A percentile compares a stretch with the other conserved stretches of the same genome.
phyloP scores from a whole-genome alignment of 1,140 invertebrate species.

The Aphelinus certus region DNA sequence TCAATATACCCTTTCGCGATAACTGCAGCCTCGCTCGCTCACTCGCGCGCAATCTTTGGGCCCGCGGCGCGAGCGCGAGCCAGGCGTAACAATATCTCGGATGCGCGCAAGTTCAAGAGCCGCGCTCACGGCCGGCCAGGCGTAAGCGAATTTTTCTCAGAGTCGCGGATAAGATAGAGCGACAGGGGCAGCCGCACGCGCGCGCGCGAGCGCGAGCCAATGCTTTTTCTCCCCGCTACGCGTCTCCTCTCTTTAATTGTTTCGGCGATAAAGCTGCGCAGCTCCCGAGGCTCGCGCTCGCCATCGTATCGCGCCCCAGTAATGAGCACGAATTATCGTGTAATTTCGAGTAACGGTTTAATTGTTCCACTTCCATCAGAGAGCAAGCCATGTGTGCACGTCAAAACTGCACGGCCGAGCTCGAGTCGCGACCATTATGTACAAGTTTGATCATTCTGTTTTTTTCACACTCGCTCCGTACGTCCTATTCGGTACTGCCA shows the following conservation, averaged over 20 bases:
- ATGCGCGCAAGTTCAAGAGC: slow-evolving; percentile 62
- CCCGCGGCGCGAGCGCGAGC: slow-evolving; percentile 15
- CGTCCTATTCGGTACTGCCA: too few species aligned
- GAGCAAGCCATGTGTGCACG: too few species aligned
- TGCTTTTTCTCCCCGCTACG: not conserved
- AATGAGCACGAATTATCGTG: slow-evolving; percentile 13
- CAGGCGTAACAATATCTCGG: slow-evolving; percentile 62
- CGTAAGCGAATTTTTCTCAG: slow-evolving; percentile 57
- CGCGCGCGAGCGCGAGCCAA: not conserved
- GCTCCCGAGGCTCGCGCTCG: not conserved
- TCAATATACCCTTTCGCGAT: slow-evolving; percentile 61
- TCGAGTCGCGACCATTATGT: too few species aligned
- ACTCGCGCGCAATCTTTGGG: slow-evolving; percentile 3
- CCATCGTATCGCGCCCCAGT: not conserved
- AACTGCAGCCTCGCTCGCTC: slow-evolving; percentile 39
- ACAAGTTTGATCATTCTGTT: too few species aligned
- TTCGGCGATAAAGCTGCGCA: slow-evolving; percentile 14
- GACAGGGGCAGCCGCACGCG: not conserved
- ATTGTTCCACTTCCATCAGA: slow-evolving; percentile 3
- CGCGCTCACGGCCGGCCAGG: slow-evolving; percentile 58
- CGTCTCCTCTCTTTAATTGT: slow-evolving; percentile 19
- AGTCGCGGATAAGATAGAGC: slow-evolving; percentile 30
- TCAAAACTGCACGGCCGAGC: too few species aligned
- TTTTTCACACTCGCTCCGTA: too few species aligned
- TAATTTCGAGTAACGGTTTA: slow-evolving; percentile 25